Base-by-base conservation (phyloP, 2,113 vertebrate species). In the Vulpes vulpes region DNA sequence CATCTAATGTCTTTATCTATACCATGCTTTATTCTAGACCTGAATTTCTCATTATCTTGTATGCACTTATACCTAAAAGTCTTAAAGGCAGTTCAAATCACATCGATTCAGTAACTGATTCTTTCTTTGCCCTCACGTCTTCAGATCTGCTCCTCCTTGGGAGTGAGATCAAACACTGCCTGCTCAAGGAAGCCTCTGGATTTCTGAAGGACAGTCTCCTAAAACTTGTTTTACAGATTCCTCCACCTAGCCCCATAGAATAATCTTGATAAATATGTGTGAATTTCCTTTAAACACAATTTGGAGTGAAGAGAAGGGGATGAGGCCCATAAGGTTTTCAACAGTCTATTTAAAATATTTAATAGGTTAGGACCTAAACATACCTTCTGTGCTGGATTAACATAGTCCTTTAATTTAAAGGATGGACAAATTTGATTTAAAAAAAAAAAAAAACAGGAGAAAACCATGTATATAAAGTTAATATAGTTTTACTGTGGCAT, bases 41-140 rank as follows among this genome's bases (percentile, higher is more conserved):
- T 81, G 62, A 71, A 93, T 87, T 90, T 90, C 32, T 73, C n/a
- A 83, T 78, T 32, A n/a, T 80, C 38, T 32, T 93, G 69, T 25
- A 2, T 20, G 83, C 5, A 83, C 17, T 76, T 91, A 62, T 22
- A 35, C 1, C 30, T 32, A 65, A 62, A 80, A 81, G 32, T 62
- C 6, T 81, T 71, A 80, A 91, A 64, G 16, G 8, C 49, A 80
- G 30, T 64, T 91, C 69, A 94, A 84, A 55, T 55, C 80, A 43
- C 90, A 35, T 60, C 12, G 62, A 35, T 65, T 91, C 49, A 71
- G 53, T 35, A 73, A 78, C 14, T 9, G 9, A 19, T 23, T 62
- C 10, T 73, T 73, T 43, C 69, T 65, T 38, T 57, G 27, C 22
- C 27, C 49, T 64, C 11, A 62, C 16, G 10, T 59, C 15, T 74